Conservation (phyloP, 1,140 invertebrate genomes). For the Cyclargus thomasi region DNA sequence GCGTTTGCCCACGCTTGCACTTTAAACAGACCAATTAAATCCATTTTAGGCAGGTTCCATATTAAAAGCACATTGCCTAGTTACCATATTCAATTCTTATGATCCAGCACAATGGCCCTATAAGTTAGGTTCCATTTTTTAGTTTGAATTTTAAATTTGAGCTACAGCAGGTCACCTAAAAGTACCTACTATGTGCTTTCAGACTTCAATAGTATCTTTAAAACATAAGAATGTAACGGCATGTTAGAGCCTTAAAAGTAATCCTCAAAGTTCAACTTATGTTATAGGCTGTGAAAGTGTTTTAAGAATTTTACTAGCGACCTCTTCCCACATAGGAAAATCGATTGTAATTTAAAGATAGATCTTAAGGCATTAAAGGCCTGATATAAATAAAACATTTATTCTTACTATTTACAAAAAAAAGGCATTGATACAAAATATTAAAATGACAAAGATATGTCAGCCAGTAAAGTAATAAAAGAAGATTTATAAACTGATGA, state of each 20-base stretch:
- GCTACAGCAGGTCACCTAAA: background rate
- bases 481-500: too few relatives aligned
- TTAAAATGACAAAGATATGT: too few relatives aligned
- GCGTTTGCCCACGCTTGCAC: background rate
- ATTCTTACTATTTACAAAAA: too few relatives aligned
- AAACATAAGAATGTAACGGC: background rate
- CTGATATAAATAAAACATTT: too few relatives aligned
- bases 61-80: background rate
- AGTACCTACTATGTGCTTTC: too few relatives aligned
- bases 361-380: background rate
- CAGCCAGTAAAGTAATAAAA: too few relatives aligned
- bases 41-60: background rate
- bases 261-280: constrained; percentile 3
- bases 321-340: background rate
- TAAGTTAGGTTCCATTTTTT: too few relatives aligned
- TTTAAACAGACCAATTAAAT: background rate
- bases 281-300: background rate
- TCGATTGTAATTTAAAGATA: background rate
- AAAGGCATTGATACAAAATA: too few relatives aligned
- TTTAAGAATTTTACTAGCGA: background rate
- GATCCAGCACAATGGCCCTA: too few relatives aligned
- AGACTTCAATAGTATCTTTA: background rate
- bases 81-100: too few relatives aligned
- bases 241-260: background rate
- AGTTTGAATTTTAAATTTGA: background rate